Evolutionary conservation across 2,888 invertebrate genomes (phyloP), one percentile per base, ranked within the genome.

Genomic region (Augochlorella aurata): DNA sequence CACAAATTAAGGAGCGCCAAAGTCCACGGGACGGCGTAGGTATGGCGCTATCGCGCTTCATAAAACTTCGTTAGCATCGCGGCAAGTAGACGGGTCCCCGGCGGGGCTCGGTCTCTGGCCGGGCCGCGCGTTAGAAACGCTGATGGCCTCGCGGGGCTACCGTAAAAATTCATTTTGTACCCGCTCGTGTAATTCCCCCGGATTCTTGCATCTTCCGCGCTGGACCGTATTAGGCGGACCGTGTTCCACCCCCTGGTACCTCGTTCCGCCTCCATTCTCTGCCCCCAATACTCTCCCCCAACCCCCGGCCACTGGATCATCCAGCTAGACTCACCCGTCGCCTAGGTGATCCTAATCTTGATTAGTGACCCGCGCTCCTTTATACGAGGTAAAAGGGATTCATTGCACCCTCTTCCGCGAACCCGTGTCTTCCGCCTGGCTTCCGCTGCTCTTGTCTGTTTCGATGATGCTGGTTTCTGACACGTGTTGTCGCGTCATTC

Each of bases 1-100:
- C 92, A 90, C 92, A 92, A 92, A 92, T 92, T 92, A 92, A 93
- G 92, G 92, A 93, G 92, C 90, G 90, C 92, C 91, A 90, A 93
- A 92, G 92, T 91, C 91, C 89, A 87, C 87, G 89, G 88, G 86
- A 85, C 79, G 83, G 85, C 88, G 88, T 87, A 89, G 90, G 89
- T 90, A 89, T 89, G 87, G 89, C 89, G 88, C 91, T 91, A 92
- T 91, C 91, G 91, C 91, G 91, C 91, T 92, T 92, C 92, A 93
- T 92, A 93, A 93, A 93, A 92, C 92, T 92, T 92, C 91, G 92
- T 93, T 92, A 92, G 90, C 88, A 85, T 83, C 83, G 77, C 83
- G 73, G 84, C 71, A 86, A 86, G 85, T 88, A 87, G 85, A 88
- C 88, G 87, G 80, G 73, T 73, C 77, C 76, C 77, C 76, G 74